Conservation (phyloP, 2,113 vertebrate genomes). For the Burhinus bistriatus region DNA sequence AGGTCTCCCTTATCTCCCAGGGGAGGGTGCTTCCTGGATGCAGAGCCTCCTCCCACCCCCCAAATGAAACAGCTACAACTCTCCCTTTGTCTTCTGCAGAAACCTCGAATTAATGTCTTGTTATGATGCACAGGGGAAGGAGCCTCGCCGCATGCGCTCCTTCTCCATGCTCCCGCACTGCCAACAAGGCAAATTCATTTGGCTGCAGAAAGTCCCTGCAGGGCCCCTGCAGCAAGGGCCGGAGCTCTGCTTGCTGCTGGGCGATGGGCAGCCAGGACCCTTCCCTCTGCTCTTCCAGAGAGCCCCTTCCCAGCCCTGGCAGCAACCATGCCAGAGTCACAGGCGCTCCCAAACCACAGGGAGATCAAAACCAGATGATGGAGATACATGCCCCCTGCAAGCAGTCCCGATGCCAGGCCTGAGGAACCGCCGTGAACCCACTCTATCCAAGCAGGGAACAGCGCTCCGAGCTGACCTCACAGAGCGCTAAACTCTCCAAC, state of each 20-base stretch:
- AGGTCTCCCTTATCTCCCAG: not conserved
- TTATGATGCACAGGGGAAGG: not conserved
- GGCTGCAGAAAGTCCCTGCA: not conserved
- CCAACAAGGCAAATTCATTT: not conserved
- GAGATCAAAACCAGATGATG: not conserved
- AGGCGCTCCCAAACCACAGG: not conserved
- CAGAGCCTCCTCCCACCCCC: not conserved
- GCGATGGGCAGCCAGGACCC: not conserved
- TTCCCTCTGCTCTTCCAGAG: not conserved
- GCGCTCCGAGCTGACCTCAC: not conserved
- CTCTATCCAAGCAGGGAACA: too few relatives aligned
- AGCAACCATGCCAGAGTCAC: rapidly evolving
- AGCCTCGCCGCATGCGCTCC: rapidly evolving
- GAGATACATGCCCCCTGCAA: rapidly evolving
- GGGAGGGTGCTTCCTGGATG: not conserved
- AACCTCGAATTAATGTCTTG: not conserved
- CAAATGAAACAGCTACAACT: not conserved
- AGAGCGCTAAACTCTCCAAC: not conserved
- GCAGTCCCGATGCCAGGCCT: not conserved
- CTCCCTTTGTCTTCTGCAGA: not conserved
- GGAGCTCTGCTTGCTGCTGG: not conserved
- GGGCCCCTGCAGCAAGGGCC: not conserved
- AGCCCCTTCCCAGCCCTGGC: not conserved
- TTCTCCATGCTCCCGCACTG: not conserved
- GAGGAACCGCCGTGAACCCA: not conserved